phyloP scores from a whole-genome alignment of 2,113 vertebrate genomes.

The Numenius arquata region DNA sequence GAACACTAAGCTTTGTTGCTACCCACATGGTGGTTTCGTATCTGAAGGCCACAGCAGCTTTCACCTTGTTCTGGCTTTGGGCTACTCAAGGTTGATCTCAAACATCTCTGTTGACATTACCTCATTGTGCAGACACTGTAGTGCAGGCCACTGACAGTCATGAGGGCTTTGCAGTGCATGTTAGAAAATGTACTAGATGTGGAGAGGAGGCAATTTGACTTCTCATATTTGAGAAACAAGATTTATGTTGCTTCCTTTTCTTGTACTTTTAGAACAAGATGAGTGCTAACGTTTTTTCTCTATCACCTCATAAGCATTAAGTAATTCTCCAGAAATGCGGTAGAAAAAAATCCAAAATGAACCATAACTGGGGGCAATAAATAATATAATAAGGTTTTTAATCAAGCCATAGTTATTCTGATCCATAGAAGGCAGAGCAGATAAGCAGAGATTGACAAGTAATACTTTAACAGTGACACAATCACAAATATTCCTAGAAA shows the following conservation, averaged over 20 bases:
- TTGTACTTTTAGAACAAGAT: background rate
- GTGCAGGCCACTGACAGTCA: background rate
- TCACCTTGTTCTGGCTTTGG: background rate
- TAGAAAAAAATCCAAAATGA: background rate
- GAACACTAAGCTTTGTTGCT: background rate
- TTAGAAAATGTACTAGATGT: background rate
- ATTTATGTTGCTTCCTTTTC: background rate
- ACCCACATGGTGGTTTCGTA: background rate
- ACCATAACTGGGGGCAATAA: background rate
- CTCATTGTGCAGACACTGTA: background rate
- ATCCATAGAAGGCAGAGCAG: background rate
- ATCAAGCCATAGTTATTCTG: background rate
- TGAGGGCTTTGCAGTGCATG: fast-evolving
- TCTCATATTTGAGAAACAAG: background rate
- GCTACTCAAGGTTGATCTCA: background rate
- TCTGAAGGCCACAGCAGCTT: background rate
- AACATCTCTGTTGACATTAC: background rate
- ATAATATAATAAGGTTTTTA: background rate
- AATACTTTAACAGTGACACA: background rate
- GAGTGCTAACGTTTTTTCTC: background rate
- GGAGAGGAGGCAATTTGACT: background rate
- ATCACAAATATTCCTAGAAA: constrained; percentile 16
- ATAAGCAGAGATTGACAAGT: background rate
- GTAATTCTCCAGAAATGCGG: background rate
- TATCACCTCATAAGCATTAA: background rate